Evolutionary conservation across 2,113 vertebrate genomes (phyloP).

Genomic region (Pavo muticus): DNA sequence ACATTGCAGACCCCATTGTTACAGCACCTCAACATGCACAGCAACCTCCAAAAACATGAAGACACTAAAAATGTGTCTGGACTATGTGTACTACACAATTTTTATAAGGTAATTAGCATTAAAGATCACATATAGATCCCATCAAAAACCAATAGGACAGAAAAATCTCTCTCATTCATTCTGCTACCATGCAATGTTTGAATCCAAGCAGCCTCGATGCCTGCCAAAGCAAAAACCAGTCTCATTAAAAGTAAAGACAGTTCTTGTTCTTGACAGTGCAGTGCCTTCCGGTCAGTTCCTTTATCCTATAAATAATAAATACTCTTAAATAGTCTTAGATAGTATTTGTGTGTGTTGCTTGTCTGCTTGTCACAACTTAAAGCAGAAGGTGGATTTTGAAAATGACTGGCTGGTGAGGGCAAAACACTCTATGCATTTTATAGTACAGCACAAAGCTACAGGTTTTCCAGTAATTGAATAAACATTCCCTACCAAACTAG

Average conservation of each 20-base stretch:
- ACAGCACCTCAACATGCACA: background rate
- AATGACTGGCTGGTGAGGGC: background rate
- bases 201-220: background rate
- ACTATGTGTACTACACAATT: background rate
- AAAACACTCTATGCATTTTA: background rate
- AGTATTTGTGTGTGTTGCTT: background rate
- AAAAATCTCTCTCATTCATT: background rate
- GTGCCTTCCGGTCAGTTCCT: background rate
- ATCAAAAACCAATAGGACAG: background rate
- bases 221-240: background rate
- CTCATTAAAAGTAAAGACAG: background rate
- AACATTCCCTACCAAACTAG: background rate
- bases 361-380: background rate
- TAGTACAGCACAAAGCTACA: background rate
- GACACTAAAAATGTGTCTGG: background rate
- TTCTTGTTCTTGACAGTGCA: background rate
- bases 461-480: background rate
- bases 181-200: background rate
- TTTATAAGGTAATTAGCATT: background rate
- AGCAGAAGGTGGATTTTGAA: background rate
- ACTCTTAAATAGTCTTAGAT: background rate
- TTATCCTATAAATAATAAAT: background rate
- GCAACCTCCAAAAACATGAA: background rate
- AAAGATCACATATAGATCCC: background rate
- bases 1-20: background rate